Evolutionary conservation across 1,140 invertebrate species (phyloP).

Genomic region (Tetraneura akinire): DNA sequence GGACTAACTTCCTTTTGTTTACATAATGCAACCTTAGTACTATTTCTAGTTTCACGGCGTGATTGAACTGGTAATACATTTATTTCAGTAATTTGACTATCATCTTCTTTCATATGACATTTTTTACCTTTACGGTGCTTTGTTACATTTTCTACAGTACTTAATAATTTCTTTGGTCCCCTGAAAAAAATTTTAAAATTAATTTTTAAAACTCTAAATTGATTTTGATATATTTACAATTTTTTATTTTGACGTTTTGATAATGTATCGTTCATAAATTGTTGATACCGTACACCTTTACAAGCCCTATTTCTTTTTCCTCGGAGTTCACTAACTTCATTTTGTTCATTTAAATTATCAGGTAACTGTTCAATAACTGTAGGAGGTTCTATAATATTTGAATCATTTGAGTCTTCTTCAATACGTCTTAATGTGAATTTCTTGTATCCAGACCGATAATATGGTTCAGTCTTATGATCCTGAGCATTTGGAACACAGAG

Average conservation of each 20-base stretch:
- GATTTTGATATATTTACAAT: slow-evolving; percentile 18
- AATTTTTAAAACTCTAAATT: not conserved
- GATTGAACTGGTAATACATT: slow-evolving; percentile 30
- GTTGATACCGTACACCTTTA: slow-evolving; percentile 44
- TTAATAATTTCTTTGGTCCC: slow-evolving; percentile 37
- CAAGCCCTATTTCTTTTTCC: slow-evolving; percentile 42
- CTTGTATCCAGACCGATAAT: slow-evolving; percentile 50
- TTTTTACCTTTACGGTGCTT: slow-evolving; percentile 26
- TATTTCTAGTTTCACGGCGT: slow-evolving; percentile 44
- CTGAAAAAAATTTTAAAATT: not conserved
- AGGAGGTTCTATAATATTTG: slow-evolving; percentile 27
- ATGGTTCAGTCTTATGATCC: slow-evolving; percentile 44
- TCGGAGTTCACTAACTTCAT: slow-evolving; percentile 27
- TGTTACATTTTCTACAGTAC: not conserved
- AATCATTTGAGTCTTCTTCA: slow-evolving; percentile 50
- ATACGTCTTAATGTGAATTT: slow-evolving; percentile 48
- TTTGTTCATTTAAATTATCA: slow-evolving; percentile 24
- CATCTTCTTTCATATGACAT: slow-evolving; percentile 21
- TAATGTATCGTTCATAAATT: slow-evolving; percentile 46
- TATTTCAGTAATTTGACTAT: not conserved
- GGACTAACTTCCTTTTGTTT: slow-evolving; percentile 27
- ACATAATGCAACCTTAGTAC: slow-evolving; percentile 10
- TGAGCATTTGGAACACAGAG: slow-evolving; percentile 39
- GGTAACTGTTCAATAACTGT: slow-evolving; percentile 31
- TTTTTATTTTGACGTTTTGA: slow-evolving; percentile 50